Conservation (phyloP, 1,140 invertebrate genomes). For the Drosophila baimaii region DNA sequence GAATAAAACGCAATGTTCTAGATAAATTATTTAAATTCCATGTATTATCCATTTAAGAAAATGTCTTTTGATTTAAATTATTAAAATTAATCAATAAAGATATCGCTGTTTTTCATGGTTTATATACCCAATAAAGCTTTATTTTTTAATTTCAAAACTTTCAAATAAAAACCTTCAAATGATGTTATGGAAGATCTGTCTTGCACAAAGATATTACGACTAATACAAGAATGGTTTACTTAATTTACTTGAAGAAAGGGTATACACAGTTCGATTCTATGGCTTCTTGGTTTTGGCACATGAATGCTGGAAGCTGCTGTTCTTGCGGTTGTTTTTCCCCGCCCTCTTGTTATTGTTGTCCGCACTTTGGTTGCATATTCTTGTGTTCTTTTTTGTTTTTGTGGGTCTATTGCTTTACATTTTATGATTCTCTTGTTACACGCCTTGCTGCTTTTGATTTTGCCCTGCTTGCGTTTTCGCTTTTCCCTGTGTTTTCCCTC, state of each 20-base stretch:
- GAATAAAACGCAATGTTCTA: not conserved
- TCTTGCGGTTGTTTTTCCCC: slow-evolving; percentile 27
- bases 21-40: not conserved
- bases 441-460: slow-evolving; percentile 67
- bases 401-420: slow-evolving; percentile 53
- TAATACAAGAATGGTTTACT: too few species aligned
- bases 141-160: too few species aligned
- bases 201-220: too few species aligned
- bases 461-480: slow-evolving; percentile 34
- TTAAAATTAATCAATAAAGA: too few species aligned
- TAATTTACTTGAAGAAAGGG: too few species aligned
- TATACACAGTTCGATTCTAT: not conserved
- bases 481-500: slow-evolving; percentile 11
- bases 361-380: slow-evolving; percentile 38
- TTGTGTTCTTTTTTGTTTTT: slow-evolving; percentile 20
- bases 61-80: too few species aligned
- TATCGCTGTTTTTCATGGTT: too few species aligned
- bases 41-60: too few species aligned
- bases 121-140: too few species aligned
- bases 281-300: slow-evolving; percentile 11
- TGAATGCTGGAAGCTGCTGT: slow-evolving; percentile 27
- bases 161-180: too few species aligned
- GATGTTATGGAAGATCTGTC: too few species aligned
- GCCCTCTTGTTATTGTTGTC: slow-evolving; percentile 26
- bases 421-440: slow-evolving; percentile 73